A percentile compares a stretch with the other conserved stretches of the same genome.
Evolutionary conservation across 1,140 invertebrate genomes (phyloP).

Genomic region (Eumeta japonica): DNA sequence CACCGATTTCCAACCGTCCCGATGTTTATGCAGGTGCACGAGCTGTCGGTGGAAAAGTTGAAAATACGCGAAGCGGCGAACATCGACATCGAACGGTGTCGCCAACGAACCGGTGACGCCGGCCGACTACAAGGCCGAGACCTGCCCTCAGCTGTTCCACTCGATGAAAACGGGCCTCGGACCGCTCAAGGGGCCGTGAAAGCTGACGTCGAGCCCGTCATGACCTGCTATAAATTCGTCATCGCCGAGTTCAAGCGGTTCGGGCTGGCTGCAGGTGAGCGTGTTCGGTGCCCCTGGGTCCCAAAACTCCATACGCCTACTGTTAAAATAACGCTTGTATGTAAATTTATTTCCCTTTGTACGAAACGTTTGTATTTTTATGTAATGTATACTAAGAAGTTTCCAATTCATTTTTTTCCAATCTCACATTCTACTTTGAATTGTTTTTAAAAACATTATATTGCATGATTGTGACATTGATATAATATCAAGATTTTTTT

Average conservation of each 20-base stretch:
- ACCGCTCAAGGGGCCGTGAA: constrained; percentile 81
- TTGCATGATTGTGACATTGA: no score
- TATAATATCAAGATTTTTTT: no score
- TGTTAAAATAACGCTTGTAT: no score
- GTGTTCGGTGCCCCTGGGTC: no score
- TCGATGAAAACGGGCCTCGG: constrained; percentile 94
- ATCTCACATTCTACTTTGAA: no score
- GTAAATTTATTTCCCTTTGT: constrained; percentile 5
- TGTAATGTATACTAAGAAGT: no score
- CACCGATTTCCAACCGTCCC: no score
- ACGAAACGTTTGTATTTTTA: constrained; percentile 1
- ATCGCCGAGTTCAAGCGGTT: constrained; percentile 99
- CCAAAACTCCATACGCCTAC: no score
- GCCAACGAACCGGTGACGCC: constrained; percentile 81
- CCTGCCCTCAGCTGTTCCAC: constrained; percentile 84
- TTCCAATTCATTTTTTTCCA: no score
- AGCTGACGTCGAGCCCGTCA: constrained; percentile 80
- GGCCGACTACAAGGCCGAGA: constrained; percentile 83
- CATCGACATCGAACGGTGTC: constrained; percentile 97
- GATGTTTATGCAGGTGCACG: constrained; percentile 86
- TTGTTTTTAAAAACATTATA: no score
- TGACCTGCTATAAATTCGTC: constrained; percentile 99
- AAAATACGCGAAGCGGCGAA: constrained; percentile 84
- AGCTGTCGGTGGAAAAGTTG: constrained; percentile 83
- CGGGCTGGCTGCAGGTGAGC: constrained; percentile 87